These are phyloP conservation scores for Chesias legatella DNA, from an alignment of 2,888 invertebrate species.

Conservation along the genomic window DNA sequence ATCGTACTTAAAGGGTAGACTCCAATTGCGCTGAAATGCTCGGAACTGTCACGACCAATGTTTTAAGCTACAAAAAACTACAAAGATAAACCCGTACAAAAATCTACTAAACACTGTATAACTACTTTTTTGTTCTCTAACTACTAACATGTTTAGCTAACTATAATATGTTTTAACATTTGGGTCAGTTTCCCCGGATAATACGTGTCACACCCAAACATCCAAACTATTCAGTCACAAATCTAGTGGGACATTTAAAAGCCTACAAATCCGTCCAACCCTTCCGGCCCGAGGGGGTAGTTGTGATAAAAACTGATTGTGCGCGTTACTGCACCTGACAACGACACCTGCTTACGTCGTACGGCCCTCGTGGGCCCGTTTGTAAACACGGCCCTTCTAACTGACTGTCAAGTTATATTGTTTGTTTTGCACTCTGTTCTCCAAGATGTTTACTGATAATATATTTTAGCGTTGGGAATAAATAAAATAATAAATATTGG, in stretches of 20 bases:
- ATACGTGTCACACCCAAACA: background rate
- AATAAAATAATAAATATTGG: too few relatives aligned
- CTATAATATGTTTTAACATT: too few relatives aligned
- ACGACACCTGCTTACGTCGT: conserved; percentile 37
- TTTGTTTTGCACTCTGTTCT: conserved; percentile 24
- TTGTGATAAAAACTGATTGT: conserved; percentile 49
- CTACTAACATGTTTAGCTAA: too few relatives aligned
- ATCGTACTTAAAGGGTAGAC: too few relatives aligned
- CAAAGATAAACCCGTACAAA: too few relatives aligned
- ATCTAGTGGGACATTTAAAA: conserved; percentile 21
- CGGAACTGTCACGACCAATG: too few relatives aligned
- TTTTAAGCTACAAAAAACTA: too few relatives aligned
- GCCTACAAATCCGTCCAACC: conserved; percentile 22
- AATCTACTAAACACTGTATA: too few relatives aligned
- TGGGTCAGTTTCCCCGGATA: background rate
- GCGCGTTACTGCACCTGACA: conserved; percentile 38
- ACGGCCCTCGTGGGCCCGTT: conserved; percentile 24
- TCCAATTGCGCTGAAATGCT: too few relatives aligned
- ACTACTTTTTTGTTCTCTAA: too few relatives aligned
- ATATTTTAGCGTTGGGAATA: background rate
- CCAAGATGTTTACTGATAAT: conserved; percentile 8
- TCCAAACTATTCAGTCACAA: conserved; percentile 14
- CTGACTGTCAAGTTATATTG: conserved; percentile 23
- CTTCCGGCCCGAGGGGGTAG: conserved; percentile 33
- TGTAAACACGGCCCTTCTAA: conserved; percentile 27